Base-by-base conservation (phyloP, 2,888 invertebrate genomes). In the Cosmia pyralina region DNA sequence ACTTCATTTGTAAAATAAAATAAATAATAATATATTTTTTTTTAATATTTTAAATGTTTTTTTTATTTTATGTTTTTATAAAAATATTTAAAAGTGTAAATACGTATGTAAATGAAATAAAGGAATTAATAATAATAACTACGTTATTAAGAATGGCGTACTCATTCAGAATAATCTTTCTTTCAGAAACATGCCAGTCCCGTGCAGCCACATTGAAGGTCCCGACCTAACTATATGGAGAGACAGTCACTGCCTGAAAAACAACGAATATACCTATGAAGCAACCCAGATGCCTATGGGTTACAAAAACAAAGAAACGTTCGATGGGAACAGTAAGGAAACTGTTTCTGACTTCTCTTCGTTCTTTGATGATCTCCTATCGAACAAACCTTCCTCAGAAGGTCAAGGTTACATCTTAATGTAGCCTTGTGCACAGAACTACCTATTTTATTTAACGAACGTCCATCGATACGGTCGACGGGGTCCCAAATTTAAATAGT, bases 221-320 rank as follows among this genome's bases (percentile, higher is more conserved):
- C 79, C 87, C 0, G 93, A 93, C 69, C 79, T 94, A 15, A 84
- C 79, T 5, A 89, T 88, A 79, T 94, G 94, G 94, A 85, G 85
- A 34, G 94, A 94, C 68, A 76, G 79, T 48, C 90, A 88, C 68
- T 94, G 93, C 57, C 79, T 87, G 7, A 84, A 80, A 48, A 55
- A 71, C 4, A 50, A 59, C 55, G 72, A 90, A 59, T 72, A 87
- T 48, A 66, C 57, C 7, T 69, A 84, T 5, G 84, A 85, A 57
- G 69, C 73, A 1, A 82, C 81, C 0, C 73, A 82, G 7, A 34
- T 73, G 1, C 87, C 87, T 0, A 64, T 72, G 44, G 22, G 63
- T 34, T 75, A 87, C 73, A 65, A 85, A 77, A 28, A 72, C 60
- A 71, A 83, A 69, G 41, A 83, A 59, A 48, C 60, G 0, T 74